Evolutionary conservation across 2,888 invertebrate genomes (phyloP).

Genomic region (Drosophila testacea): DNA sequence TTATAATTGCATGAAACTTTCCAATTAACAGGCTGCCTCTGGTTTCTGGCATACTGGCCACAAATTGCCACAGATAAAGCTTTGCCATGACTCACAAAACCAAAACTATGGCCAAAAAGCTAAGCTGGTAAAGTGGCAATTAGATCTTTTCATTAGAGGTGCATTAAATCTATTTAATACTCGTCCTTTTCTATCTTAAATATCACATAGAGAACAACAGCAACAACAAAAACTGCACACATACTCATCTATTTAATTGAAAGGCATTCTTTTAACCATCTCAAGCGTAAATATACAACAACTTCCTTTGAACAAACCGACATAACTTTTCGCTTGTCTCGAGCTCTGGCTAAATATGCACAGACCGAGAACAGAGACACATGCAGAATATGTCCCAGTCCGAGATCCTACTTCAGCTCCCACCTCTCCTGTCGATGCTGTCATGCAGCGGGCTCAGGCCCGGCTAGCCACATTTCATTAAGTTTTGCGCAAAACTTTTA

Average conservation of each 20-base stretch:
- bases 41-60: conserved; percentile 54
- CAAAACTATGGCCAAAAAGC: conserved; percentile 18
- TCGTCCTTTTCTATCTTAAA: conserved; percentile 12
- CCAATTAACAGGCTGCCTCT: conserved; percentile 78
- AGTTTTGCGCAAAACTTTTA: conserved; percentile 80
- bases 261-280: conserved; percentile 72
- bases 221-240: not conserved
- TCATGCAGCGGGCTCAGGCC: conserved; percentile 38
- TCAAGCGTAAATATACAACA: conserved; percentile 76
- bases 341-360: conserved; percentile 64
- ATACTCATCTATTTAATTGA: conserved; percentile 67
- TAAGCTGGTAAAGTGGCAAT: conserved; percentile 64
- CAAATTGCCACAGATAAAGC: conserved; percentile 55
- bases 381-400: conserved; percentile 41
- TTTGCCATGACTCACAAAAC: conserved; percentile 14
- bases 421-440: conserved; percentile 15
- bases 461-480: conserved; percentile 75
- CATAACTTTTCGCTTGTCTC: conserved; percentile 63
- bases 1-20: conserved; percentile 80
- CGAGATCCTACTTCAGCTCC: not conserved
- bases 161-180: conserved; percentile 52
- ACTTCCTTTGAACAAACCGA: conserved; percentile 71
- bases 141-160: conserved; percentile 71
- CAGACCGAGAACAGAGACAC: conserved; percentile 37
- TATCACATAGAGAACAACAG: conserved; percentile 1